Base-by-base conservation (phyloP, 2,113 vertebrate species). In the Mormyrus iriodes region DNA sequence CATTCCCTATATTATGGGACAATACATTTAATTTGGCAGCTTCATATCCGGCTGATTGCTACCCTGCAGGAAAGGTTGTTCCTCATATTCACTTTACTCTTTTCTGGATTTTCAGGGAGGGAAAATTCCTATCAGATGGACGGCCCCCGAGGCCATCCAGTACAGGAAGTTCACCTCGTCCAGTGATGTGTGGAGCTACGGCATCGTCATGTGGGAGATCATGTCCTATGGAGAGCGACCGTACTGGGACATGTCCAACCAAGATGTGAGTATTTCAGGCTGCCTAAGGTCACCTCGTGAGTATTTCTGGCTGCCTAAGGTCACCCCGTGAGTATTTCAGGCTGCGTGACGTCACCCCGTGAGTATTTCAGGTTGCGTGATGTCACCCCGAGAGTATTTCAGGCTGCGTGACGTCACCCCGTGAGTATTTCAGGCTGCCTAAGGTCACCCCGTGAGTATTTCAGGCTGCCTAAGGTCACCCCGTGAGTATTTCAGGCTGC, bases 161-260 rank as follows among this genome's bases (percentile, higher is more conserved):
- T 96, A 96, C 93, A 94, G 96, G 91, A 96, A 96, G 92, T 96
- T 96, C 92, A 96, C 95, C 15, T 96, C 94, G 2, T 95, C 96
- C 83, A 96, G 96, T 91, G 96, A 96, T 55, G 94, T 95, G 85
- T 96, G 96, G 96, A 96, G 96, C 90, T 96, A 96, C 27, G 96
- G 96, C 83, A 95, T 96, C 3, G 95, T 96, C 88, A 96, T 96
- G 96, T 96, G 96, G 96, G 96, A 96, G 89, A 95, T 96, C 90
- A 96, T 96, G 96, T 96, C 96, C 21, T 96, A 96, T 49, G 96
- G 96, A 89, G 96, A 96, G 90, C 92, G 96, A 89, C 96, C 96
- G 2, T 96, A 96, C 93, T 96, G 96, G 96, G 96, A 96, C 93
- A 96, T 96, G 96, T 96, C 94, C 91, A 96, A 96, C 88, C 95